These are phyloP conservation scores for Cyphomyrus plagiostoma DNA, from an alignment of 2,113 vertebrate species.

Conservation along the genomic window DNA sequence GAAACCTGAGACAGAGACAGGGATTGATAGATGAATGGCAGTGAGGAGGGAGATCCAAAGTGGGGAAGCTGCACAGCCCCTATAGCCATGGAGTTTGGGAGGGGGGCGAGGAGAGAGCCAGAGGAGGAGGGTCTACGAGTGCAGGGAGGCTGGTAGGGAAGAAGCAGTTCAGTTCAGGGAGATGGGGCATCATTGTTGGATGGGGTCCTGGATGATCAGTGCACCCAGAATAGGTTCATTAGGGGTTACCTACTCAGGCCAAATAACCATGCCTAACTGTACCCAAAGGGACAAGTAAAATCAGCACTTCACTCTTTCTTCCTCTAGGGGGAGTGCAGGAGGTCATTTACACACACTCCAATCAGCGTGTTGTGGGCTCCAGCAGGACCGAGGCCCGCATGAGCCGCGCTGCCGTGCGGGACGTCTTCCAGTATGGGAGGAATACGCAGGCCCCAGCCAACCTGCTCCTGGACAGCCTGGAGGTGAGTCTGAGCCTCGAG, in stretches of 20 bases:
- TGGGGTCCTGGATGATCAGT: background rate
- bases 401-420: slow-evolving; percentile 73
- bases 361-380: slow-evolving; percentile 85
- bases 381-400: slow-evolving; percentile 87
- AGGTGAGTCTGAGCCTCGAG: slow-evolving; percentile 55
- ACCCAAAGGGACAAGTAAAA: background rate
- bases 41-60: too few species aligned
- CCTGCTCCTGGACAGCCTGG: slow-evolving; percentile 54
- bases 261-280: background rate
- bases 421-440: slow-evolving; percentile 80
- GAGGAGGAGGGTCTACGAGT: too few species aligned
- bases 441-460: slow-evolving; percentile 91
- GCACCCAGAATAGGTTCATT: background rate
- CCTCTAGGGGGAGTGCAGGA: slow-evolving; percentile 70
- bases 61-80: too few species aligned
- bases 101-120: too few species aligned
- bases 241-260: background rate
- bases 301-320: slow-evolving; percentile 1
- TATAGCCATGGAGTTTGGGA: too few species aligned
- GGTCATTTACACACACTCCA: slow-evolving; percentile 84
- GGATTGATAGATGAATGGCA: too few species aligned
- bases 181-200: background rate
- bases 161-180: too few species aligned
- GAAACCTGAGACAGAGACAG: too few species aligned
- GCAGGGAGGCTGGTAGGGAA: too few species aligned